Conservation (phyloP, 1,140 invertebrate species). For the Drosophila chauvacae region DNA sequence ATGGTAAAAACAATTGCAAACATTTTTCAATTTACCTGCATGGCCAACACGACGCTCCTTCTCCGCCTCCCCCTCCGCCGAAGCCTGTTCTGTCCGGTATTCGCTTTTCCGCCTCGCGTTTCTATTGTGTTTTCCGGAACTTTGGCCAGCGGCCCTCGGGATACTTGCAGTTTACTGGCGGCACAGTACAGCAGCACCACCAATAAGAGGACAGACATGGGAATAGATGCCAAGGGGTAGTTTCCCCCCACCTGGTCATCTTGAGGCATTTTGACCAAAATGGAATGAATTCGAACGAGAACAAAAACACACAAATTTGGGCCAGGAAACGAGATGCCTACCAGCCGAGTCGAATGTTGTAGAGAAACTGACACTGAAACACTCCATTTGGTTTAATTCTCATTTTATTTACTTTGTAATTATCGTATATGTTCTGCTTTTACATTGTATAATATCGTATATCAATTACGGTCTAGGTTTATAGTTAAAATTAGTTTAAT, state of each 20-base stretch:
- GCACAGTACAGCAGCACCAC: conserved; percentile 15
- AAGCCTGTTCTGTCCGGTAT: conserved; percentile 4
- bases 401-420: conserved; percentile 46
- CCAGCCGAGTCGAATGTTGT: conserved; percentile 1
- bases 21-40: conserved; percentile 79
- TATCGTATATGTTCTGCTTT: conserved; percentile 57
- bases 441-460: conserved; percentile 58
- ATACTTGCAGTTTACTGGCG: not conserved
- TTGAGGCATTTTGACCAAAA: conserved; percentile 30
- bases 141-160: not conserved
- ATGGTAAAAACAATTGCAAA: conserved; percentile 63
- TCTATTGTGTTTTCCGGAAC: conserved; percentile 4
- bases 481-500: conserved; percentile 43
- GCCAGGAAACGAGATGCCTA: conserved; percentile 21
- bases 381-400: conserved; percentile 5
- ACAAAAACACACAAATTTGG: conserved; percentile 26
- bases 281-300: conserved; percentile 5
- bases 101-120: conserved; percentile 8
- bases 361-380: not conserved
- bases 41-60: not conserved
- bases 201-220: conserved; percentile 4
- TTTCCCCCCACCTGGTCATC: not conserved
- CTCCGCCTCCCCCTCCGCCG: not conserved
- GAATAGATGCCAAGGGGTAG: conserved; percentile 1
- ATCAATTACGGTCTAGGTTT: conserved; percentile 48